A percentile compares a stretch with the other conserved stretches of the same genome.
phyloP scores from a whole-genome alignment of 2,797 vertebrate genomes.

The Sebastes itinus region DNA sequence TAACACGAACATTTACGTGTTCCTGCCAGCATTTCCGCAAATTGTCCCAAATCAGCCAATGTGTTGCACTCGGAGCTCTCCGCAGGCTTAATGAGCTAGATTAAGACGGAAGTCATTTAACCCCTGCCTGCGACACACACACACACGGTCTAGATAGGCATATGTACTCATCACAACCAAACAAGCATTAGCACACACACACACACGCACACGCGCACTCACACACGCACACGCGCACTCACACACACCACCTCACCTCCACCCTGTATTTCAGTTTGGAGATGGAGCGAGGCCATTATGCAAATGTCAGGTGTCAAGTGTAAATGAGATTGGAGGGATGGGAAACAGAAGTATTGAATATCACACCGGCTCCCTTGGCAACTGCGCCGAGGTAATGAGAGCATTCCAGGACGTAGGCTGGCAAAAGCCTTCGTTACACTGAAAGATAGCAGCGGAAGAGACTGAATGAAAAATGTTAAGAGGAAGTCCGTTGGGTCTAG shows the following conservation, averaged over 20 bases:
- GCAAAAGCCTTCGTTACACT: conserved; percentile 50
- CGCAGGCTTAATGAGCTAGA: conserved; percentile 71
- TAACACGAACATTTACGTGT: conserved; percentile 56
- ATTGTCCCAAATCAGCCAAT: conserved; percentile 72
- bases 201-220: neutral
- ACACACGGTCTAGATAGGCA: neutral
- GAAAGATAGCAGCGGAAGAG: conserved; percentile 32
- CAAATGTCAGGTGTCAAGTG: conserved; percentile 84
- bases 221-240: neutral
- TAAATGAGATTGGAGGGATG: conserved; percentile 80
- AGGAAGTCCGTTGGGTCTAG: conserved; percentile 24
- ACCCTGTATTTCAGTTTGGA: conserved; percentile 58
- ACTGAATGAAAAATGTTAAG: conserved; percentile 6
- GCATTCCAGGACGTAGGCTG: conserved; percentile 62
- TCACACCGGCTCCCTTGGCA: conserved; percentile 71
- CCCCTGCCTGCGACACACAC: conserved; percentile 55
- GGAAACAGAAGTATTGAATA: conserved; percentile 77
- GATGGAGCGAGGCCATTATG: conserved; percentile 77
- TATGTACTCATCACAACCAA: conserved; percentile 46
- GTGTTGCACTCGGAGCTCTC: conserved; percentile 58
- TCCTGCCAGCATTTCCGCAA: conserved; percentile 65
- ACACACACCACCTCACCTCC: conserved; percentile 35
- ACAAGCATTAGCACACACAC: conserved; percentile 16
- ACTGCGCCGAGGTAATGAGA: conserved; percentile 70
- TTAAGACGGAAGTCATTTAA: conserved; percentile 76